These are phyloP conservation scores for Leptopilina syphax DNA, from an alignment of 2,888 invertebrate genomes.

Conservation along the genomic window DNA sequence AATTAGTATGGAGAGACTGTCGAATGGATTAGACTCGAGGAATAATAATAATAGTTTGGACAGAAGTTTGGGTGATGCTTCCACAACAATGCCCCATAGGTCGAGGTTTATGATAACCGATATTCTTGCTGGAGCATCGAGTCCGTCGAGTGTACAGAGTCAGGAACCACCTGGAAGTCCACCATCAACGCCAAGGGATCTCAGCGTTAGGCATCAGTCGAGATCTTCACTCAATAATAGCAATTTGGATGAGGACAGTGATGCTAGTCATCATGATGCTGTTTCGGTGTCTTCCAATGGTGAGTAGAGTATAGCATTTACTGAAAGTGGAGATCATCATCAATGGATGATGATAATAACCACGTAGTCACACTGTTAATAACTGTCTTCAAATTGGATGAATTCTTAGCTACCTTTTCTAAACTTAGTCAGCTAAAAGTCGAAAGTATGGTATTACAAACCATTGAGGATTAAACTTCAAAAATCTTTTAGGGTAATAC, in stretches of 20 bases:
- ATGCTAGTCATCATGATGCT: conserved; percentile 77
- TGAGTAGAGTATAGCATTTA: conserved; percentile 70
- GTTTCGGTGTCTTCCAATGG: conserved; percentile 79
- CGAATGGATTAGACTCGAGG: conserved; percentile 66
- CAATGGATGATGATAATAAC: no score
- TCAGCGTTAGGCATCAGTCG: conserved; percentile 79
- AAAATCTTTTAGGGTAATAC: no score
- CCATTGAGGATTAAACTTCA: no score
- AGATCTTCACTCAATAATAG: conserved; percentile 78
- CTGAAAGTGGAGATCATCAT: no score
- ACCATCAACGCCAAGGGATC: conserved; percentile 80
- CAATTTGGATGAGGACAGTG: conserved; percentile 80
- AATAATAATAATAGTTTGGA: conserved; percentile 53
- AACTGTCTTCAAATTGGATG: no score
- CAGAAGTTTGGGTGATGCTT: conserved; percentile 56
- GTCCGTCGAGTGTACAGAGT: conserved; percentile 65
- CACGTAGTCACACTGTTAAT: no score
- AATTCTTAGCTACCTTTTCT: no score
- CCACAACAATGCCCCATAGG: conserved; percentile 80
- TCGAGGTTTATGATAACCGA: conserved; percentile 95
- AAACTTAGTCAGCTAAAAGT: no score
- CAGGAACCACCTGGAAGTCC: conserved; percentile 73
- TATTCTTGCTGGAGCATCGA: conserved; percentile 83
- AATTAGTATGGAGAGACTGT: conserved; percentile 62
- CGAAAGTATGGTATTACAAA: no score